phyloP scores from a whole-genome alignment of 2,888 invertebrate genomes.

The Thumatha senex region DNA sequence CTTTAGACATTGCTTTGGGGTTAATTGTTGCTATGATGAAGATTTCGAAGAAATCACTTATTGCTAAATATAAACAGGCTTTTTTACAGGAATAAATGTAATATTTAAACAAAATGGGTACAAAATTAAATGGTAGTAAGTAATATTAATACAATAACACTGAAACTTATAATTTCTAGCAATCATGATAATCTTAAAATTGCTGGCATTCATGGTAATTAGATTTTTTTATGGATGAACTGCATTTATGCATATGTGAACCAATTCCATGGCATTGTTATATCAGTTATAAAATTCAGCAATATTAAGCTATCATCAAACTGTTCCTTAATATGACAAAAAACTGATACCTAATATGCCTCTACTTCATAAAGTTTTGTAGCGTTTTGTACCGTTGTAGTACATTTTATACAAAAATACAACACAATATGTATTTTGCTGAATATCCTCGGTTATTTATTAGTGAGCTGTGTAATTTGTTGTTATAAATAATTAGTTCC shows the following conservation, averaged over 20 bases:
- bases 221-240: not conserved
- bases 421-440: constrained; percentile 38
- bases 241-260: constrained; percentile 5
- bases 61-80: not conserved
- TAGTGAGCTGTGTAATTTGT: constrained; percentile 48
- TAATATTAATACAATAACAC: not conserved
- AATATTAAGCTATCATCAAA: constrained; percentile 26
- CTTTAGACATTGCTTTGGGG: constrained; percentile 13
- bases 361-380: constrained; percentile 41
- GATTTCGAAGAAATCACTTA: not conserved
- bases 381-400: constrained; percentile 60
- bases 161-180: too few relatives aligned
- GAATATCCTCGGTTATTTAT: constrained; percentile 35
- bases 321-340: constrained; percentile 37
- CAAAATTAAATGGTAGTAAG: not conserved
- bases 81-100: not conserved
- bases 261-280: constrained; percentile 22
- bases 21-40: not conserved
- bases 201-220: too few relatives aligned
- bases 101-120: not conserved
- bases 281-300: constrained; percentile 10
- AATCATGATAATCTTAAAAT: too few relatives aligned
- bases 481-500: constrained; percentile 53
- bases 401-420: constrained; percentile 50
- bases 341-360: constrained; percentile 25